These are phyloP conservation scores for Aphelinus certus DNA, from an alignment of 1,140 invertebrate genomes.

Conservation along the genomic window DNA sequence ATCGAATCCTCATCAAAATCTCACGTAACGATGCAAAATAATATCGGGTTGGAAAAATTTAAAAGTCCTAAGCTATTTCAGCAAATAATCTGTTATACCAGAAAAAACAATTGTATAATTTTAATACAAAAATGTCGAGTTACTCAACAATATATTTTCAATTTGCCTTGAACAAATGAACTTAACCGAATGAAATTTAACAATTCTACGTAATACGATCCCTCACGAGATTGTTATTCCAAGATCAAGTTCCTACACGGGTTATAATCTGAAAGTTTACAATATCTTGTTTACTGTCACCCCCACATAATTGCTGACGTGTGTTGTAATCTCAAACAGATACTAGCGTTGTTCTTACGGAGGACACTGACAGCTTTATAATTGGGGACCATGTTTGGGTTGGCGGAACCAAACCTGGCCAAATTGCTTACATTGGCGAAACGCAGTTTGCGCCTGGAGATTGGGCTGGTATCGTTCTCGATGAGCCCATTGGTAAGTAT, in stretches of 20 bases:
- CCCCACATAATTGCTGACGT: background rate
- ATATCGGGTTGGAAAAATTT: too few relatives aligned
- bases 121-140: too few relatives aligned
- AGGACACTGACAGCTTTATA: conserved; percentile 94
- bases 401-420: conserved; percentile 92
- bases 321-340: conserved; percentile 66
- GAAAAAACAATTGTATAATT: too few relatives aligned
- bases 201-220: background rate
- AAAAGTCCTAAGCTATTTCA: too few relatives aligned
- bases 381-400: conserved; percentile 96
- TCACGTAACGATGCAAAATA: too few relatives aligned
- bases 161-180: too few relatives aligned
- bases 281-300: background rate
- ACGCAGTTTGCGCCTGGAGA: conserved; percentile 95
- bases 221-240: background rate
- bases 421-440: conserved; percentile 97
- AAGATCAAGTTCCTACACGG: background rate
- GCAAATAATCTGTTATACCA: too few relatives aligned
- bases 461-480: conserved; percentile 96
- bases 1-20: too few relatives aligned
- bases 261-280: background rate
- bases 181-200: too few relatives aligned
- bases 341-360: conserved; percentile 84
- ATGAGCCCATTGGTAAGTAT: conserved; percentile 85
- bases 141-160: too few relatives aligned